A percentile compares a stretch with the other conserved stretches of the same genome.
Conservation (phyloP, 2,888 invertebrate genomes). For the Xylocampa areola region DNA sequence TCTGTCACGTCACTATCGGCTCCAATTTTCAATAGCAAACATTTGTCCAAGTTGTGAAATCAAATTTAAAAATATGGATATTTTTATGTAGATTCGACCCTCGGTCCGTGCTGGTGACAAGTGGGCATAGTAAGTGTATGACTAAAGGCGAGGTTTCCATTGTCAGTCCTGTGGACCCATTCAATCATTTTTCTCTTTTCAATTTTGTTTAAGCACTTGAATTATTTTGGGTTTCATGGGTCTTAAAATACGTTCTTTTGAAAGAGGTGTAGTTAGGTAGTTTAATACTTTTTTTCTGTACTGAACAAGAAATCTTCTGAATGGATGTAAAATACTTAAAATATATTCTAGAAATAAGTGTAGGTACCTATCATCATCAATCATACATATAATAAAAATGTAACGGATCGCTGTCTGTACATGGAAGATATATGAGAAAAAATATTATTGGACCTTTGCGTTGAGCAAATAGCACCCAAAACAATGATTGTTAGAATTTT, state of each 20-base stretch:
- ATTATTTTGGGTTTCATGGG: slow-evolving; percentile 5
- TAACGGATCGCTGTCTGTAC: too few relatives aligned
- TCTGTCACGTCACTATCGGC: slow-evolving; percentile 84
- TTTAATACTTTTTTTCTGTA: too few relatives aligned
- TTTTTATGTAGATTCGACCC: slow-evolving; percentile 84
- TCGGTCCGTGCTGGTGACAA: slow-evolving; percentile 83
- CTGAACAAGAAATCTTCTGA: too few relatives aligned
- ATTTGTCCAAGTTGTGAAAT: slow-evolving; percentile 86
- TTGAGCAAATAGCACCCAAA: too few relatives aligned
- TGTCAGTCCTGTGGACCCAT: slow-evolving; percentile 69
- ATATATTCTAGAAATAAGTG: too few relatives aligned
- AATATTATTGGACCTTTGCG: too few relatives aligned
- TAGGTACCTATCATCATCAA: too few relatives aligned
- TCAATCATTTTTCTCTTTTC: slow-evolving; percentile 66
- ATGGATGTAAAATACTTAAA: too few relatives aligned
- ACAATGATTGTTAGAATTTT: too few relatives aligned
- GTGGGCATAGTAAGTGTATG: slow-evolving; percentile 71
- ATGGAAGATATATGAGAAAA: too few relatives aligned
- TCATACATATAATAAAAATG: too few relatives aligned
- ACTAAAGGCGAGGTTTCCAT: slow-evolving; percentile 71
- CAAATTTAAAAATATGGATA: slow-evolving; percentile 88
- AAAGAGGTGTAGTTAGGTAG: neutral
- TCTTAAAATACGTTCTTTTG: neutral
- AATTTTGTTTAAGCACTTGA: slow-evolving; percentile 16
- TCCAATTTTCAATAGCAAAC: slow-evolving; percentile 89